Conservation (phyloP, 2,797 vertebrate species). For the Zonotrichia albicollis region DNA sequence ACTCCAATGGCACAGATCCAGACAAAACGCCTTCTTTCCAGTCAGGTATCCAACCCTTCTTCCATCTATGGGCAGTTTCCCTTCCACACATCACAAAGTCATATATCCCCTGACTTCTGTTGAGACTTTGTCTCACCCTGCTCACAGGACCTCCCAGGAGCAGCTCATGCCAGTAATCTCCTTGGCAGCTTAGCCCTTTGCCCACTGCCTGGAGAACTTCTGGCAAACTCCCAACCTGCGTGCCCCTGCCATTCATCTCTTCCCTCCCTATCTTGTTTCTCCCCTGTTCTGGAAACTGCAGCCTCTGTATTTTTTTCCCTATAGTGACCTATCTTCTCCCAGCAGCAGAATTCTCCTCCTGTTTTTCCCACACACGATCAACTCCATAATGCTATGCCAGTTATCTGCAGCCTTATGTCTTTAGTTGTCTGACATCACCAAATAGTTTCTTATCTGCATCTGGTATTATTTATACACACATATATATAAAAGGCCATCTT, state of each 20-base stretch:
- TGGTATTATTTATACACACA: not conserved
- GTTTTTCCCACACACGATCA: not conserved
- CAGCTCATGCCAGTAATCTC: not conserved
- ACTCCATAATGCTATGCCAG: not conserved
- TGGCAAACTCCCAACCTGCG: accelerated
- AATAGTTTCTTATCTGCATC: not conserved
- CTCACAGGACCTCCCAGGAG: conserved; percentile 10
- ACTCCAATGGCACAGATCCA: not conserved
- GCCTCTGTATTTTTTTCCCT: not conserved
- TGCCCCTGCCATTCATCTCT: not conserved
- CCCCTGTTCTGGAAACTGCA: not conserved
- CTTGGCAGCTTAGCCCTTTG: not conserved
- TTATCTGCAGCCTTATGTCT: not conserved
- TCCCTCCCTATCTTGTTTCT: not conserved
- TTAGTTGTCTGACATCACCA: not conserved
- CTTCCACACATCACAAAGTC: not conserved
- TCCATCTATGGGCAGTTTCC: conserved; percentile 22
- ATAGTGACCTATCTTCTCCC: not conserved
- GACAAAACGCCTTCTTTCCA: not conserved
- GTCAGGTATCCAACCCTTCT: not conserved
- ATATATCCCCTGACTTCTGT: conserved; percentile 22
- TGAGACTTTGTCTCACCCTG: not conserved
- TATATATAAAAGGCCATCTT: not conserved
- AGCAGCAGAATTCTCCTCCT: not conserved
- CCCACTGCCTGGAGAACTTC: not conserved